phyloP scores from a whole-genome alignment of 2,888 invertebrate genomes.

The Trisateles emortualis region DNA sequence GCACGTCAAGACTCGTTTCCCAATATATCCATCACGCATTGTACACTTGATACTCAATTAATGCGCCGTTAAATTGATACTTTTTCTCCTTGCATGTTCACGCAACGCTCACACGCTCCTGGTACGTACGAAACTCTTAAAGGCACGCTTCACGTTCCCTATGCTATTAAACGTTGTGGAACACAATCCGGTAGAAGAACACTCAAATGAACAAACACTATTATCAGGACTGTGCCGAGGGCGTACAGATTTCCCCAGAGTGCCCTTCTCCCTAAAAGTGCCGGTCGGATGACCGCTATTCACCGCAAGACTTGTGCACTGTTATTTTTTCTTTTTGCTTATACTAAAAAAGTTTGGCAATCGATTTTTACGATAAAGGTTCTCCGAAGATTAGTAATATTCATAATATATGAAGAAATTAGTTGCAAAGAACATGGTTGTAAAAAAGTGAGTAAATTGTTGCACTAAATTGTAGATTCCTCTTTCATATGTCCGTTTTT shows the following conservation, averaged over 20 bases:
- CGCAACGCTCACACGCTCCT: conserved; percentile 34
- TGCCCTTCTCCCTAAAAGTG: conserved; percentile 79
- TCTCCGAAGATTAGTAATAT: no score
- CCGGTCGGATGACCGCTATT: conserved; percentile 75
- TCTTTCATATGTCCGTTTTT: no score
- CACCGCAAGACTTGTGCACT: conserved; percentile 56
- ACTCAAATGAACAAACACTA: conserved; percentile 85
- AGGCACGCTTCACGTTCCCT: conserved; percentile 52
- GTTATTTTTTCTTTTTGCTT: conserved; percentile 46
- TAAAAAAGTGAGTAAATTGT: no score
- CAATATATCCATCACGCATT: background rate
- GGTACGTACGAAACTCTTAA: conserved; percentile 44
- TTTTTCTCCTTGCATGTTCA: conserved; percentile 37
- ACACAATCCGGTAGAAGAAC: conserved; percentile 75
- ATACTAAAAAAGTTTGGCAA: conserved; percentile 45
- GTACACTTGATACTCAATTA: conserved; percentile 19
- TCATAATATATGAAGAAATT: no score
- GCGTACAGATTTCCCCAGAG: conserved; percentile 83
- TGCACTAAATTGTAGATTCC: no score
- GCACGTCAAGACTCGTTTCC: no score
- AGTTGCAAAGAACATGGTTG: no score
- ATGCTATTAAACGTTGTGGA: conserved; percentile 63
- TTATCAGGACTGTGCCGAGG: conserved; percentile 72
- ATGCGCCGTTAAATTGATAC: conserved; percentile 29
- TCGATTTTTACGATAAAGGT: conserved; percentile 34